These are phyloP conservation scores for Pampusana beccarii DNA, from an alignment of 2,113 vertebrate species.

Conservation along the genomic window DNA sequence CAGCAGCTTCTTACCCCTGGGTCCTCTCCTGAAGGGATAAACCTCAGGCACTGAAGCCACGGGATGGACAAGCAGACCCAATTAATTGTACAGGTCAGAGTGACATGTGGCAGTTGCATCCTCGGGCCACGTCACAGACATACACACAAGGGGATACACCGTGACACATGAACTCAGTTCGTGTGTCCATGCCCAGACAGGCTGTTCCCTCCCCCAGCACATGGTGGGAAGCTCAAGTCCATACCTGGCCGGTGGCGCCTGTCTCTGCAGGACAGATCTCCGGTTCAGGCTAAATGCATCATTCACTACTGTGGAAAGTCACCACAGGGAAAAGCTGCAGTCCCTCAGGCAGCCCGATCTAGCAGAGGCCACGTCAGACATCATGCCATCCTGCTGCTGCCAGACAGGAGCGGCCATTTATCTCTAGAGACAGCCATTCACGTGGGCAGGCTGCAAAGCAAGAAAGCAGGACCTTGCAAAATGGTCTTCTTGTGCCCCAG, in stretches of 20 bases:
- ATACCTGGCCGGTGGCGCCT: not conserved
- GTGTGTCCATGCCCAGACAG: rapidly evolving
- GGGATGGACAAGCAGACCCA: not conserved
- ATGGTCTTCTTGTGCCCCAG: not conserved
- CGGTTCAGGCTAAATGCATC: not conserved
- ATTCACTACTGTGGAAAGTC: not conserved
- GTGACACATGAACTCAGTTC: not conserved
- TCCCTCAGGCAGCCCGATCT: rapidly evolving
- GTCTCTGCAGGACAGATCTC: not conserved
- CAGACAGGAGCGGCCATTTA: not conserved
- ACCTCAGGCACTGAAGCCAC: not conserved
- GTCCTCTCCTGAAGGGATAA: not conserved
- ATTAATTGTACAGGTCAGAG: not conserved
- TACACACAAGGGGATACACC: not conserved
- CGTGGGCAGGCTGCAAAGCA: rapidly evolving
- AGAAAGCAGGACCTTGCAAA: not conserved
- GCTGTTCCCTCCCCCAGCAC: not conserved
- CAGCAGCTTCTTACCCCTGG: not conserved
- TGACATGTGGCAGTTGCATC: not conserved
- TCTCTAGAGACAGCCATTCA: not conserved
- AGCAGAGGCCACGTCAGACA: not conserved
- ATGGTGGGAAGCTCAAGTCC: not conserved
- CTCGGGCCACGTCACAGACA: not conserved
- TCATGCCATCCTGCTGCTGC: not conserved
- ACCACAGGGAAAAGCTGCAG: not conserved